A percentile compares a stretch with the other conserved stretches of the same genome.
Evolutionary conservation across 2,797 vertebrate species (phyloP).

Genomic region (Enteromius afrohamiltoni): DNA sequence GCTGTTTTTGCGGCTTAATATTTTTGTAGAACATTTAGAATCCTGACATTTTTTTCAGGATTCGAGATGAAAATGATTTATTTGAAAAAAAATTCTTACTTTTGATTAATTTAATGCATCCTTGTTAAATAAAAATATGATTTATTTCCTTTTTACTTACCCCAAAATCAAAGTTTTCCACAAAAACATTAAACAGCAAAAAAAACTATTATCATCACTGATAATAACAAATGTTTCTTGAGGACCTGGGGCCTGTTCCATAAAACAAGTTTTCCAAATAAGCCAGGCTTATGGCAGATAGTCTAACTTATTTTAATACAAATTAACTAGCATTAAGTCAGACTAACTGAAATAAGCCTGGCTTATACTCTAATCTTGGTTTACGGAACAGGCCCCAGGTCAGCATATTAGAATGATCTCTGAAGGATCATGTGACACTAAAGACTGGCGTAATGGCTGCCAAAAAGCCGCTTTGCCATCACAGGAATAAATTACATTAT

Average conservation of each 20-base stretch:
- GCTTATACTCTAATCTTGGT: no score
- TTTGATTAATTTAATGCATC: neutral
- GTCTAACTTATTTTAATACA: no score
- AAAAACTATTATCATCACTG: neutral
- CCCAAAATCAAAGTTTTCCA: neutral
- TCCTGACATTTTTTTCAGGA: no score
- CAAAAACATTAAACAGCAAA: neutral
- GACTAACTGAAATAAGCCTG: no score
- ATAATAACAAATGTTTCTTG: neutral
- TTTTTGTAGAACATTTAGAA: no score
- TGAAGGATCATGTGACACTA: neutral
- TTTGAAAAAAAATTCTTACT: neutral
- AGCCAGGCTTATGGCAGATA: no score
- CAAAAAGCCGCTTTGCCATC: neutral
- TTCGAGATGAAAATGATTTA: no score
- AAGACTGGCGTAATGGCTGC: neutral
- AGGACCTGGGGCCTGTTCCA: neutral
- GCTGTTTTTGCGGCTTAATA: no score
- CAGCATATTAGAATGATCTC: neutral
- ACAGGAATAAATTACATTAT: neutral
- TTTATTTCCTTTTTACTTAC: neutral
- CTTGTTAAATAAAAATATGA: neutral
- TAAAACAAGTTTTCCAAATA: no score
- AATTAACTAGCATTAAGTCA: no score
- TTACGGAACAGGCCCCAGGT: neutral